Percentiles rank a stretch among this genome's conserved stretches.
Evolutionary conservation across 2,888 invertebrate species (phyloP).

Genomic region (Clunio marinus): DNA sequence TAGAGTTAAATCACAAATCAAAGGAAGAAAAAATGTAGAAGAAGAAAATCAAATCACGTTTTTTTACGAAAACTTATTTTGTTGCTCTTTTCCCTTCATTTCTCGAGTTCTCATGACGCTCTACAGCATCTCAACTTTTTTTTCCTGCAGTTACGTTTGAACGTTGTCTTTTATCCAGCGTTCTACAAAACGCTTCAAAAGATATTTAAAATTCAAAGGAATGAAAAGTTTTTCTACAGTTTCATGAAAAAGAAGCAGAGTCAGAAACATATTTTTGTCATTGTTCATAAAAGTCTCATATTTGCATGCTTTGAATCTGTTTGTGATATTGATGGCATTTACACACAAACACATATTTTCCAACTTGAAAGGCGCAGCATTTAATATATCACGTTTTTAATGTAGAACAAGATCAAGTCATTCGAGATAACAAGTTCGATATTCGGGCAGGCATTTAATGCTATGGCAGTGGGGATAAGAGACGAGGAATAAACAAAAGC

Average conservation of each 20-base stretch:
- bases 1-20: conserved; percentile 39
- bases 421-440: conserved; percentile 38
- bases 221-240: conserved; percentile 13
- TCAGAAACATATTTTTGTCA: conserved; percentile 36
- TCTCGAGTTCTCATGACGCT: conserved; percentile 31
- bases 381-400: conserved; percentile 39
- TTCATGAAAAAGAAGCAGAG: too few relatives aligned
- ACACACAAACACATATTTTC: conserved; percentile 25
- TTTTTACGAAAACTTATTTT: conserved; percentile 13
- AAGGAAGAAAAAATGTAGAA: neutral
- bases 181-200: conserved; percentile 1
- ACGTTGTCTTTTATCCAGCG: neutral
- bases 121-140: neutral
- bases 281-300: conserved; percentile 37
- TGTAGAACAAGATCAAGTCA: conserved; percentile 39
- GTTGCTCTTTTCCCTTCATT: neutral
- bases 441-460: conserved; percentile 28
- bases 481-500: conserved; percentile 2
- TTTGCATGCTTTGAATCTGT: conserved; percentile 9
- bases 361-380: neutral
- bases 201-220: conserved; percentile 32
- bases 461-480: neutral
- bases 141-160: neutral
- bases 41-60: conserved; percentile 35
- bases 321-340: conserved; percentile 37